A percentile compares a stretch with the other conserved stretches of the same genome.
phyloP scores from a whole-genome alignment of 2,797 vertebrate genomes.

The Chaenodraco wilsoni region DNA sequence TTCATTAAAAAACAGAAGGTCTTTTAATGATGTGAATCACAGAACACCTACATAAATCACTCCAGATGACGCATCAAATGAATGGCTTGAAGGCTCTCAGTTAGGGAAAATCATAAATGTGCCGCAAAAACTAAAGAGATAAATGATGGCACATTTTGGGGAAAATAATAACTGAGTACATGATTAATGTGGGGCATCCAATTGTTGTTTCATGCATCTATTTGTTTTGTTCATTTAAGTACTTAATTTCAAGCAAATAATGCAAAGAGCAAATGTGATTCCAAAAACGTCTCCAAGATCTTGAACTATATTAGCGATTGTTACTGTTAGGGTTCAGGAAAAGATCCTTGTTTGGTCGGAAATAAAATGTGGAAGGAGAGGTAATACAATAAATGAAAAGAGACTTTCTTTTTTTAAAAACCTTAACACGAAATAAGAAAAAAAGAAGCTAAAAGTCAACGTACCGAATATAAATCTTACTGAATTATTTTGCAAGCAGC shows the following conservation, averaged over 20 bases:
- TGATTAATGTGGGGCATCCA: not conserved
- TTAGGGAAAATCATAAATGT: not conserved
- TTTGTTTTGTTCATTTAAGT: not conserved
- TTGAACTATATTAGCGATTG: not conserved
- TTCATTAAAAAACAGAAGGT: not conserved
- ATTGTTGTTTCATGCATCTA: not conserved
- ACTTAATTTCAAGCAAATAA: not conserved
- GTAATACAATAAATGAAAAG: not conserved
- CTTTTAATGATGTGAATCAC: not conserved
- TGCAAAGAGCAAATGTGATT: not conserved
- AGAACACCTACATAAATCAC: not conserved
- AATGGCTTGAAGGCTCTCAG: not conserved
- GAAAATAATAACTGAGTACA: not conserved
- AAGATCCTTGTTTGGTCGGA: too few species aligned
- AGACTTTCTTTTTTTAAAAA: not conserved
- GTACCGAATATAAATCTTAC: too few species aligned
- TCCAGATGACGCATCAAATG: not conserved
- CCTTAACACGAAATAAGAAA: not conserved
- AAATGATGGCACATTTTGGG: not conserved
- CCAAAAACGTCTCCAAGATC: not conserved
- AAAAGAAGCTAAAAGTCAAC: not conserved
- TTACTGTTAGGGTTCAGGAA: too few species aligned
- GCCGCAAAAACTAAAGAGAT: not conserved
- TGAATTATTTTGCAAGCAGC: not conserved
- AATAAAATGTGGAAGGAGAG: not conserved